A percentile compares a stretch with the other conserved stretches of the same genome.
These are phyloP conservation scores for Bambusicola thoracicus DNA, from an alignment of 2,113 vertebrate genomes.

Conservation along the genomic window DNA sequence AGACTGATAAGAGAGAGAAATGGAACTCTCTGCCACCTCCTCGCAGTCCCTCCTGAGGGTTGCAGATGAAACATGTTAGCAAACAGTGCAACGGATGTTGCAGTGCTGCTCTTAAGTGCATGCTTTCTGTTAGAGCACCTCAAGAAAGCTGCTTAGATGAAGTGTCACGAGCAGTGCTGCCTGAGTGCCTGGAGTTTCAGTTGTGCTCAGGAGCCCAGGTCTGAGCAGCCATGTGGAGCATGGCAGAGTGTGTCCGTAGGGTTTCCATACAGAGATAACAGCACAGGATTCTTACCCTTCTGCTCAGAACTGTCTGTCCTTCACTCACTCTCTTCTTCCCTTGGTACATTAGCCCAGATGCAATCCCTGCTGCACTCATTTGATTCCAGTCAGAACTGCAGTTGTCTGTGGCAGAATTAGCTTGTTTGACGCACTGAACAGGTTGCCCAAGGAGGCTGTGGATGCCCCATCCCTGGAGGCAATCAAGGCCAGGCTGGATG, in stretches of 20 bases:
- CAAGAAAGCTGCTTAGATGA: accelerated
- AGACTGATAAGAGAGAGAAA: neutral
- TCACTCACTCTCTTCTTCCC: neutral
- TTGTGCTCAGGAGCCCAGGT: neutral
- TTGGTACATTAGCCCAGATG: neutral
- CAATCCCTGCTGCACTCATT: neutral
- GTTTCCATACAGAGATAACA: neutral
- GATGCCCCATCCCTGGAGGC: no score
- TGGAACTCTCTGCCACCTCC: neutral
- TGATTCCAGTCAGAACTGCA: neutral
- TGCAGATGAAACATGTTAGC: neutral
- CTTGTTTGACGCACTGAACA: no score
- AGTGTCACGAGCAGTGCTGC: neutral
- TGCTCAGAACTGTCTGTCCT: neutral
- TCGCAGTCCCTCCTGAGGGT: neutral
- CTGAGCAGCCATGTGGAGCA: neutral
- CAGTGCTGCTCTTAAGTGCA: no score
- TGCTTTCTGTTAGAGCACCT: neutral
- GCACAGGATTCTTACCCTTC: neutral
- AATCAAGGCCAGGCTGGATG: no score
- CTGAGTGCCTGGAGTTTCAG: neutral
- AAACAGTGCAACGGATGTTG: neutral
- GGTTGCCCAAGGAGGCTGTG: no score
- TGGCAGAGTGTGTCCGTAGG: accelerated
- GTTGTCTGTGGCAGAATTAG: neutral